A percentile compares a stretch with the other conserved stretches of the same genome.
These are phyloP conservation scores for Colistium nudipinnis DNA, from an alignment of 2,113 vertebrate species.

Conservation along the genomic window DNA sequence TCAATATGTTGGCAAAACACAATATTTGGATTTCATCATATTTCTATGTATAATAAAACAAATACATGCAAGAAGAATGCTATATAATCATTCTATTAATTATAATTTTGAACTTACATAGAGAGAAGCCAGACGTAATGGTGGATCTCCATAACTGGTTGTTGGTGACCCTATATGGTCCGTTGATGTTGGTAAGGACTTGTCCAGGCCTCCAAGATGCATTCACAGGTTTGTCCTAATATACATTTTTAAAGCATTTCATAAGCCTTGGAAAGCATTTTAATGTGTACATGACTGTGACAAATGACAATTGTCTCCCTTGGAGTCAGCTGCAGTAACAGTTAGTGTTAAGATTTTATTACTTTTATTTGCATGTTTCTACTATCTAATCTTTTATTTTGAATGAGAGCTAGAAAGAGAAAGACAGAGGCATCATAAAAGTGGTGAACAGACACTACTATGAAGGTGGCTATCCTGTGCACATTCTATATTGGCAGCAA, in stretches of 20 bases:
- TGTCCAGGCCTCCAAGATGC: neutral
- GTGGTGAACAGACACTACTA: neutral
- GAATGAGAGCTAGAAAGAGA: constrained; percentile 4
- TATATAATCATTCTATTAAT: neutral
- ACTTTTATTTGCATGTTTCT: constrained; percentile 59
- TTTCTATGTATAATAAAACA: neutral
- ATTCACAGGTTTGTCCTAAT: constrained; percentile 11
- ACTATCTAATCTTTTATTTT: constrained; percentile 34
- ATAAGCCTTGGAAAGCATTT: neutral
- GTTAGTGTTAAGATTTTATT: constrained; percentile 30
- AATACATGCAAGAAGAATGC: neutral
- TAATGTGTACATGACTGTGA: neutral
- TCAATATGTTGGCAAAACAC: too few species aligned
- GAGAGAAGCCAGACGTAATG: constrained; percentile 52
- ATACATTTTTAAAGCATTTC: neutral
- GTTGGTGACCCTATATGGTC: neutral
- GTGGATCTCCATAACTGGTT: constrained; percentile 46
- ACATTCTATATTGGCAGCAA: neutral
- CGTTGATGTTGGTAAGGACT: neutral
- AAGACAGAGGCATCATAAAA: constrained; percentile 8
- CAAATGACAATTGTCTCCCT: neutral
- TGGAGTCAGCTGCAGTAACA: neutral
- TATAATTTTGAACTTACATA: constrained; percentile 59
- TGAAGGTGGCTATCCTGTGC: neutral
- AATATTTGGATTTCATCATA: too few species aligned